Evolutionary conservation across 2,888 invertebrate species (phyloP), one percentile per base, ranked within the genome.

Genomic region (Lamproptera curius): DNA sequence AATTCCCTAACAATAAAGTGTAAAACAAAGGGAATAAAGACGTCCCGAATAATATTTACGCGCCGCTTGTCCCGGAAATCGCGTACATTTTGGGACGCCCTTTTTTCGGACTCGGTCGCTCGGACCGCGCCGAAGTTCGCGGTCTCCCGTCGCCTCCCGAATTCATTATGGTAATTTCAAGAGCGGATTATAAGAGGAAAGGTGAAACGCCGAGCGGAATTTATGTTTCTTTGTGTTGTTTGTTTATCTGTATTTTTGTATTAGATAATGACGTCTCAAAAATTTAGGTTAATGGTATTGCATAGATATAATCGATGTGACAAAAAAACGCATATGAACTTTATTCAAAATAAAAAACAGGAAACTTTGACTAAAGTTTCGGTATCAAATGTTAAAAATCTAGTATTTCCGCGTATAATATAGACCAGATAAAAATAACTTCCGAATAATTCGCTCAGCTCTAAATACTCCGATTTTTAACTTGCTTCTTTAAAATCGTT

Each of bases 21-120:
- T 76, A 69, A 81, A 85, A 84, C 83, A 84, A 86, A 79, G 69
- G 59, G 70, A 72, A 82, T 76, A 75, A 79, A 76, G 76, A 75
- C 50, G 65, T 13, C 71, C 74, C 70, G 77, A 77, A 83, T 85
- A 81, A 82, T 83, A 78, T 85, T 83, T 77, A 76, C 76, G 72
- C 68, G 61, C 51, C 66, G 67, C 69, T 62, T 71, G 66, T 61
- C 68, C 68, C 76, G 83, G 84, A 82, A 79, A 69, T 72, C 62
- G 74, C 73, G 66, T 9, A 70, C 67, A 76, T 80, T 78, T 65
- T 62, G 54, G 52, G 54, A 50, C 47, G 53, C 57, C 64, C 61
- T 56, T 62, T 76, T 13, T 59, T 68, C 70, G 74, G 66, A 67
- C 70, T 72, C 81, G n/a, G 11, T n/a, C 10, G 2, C 77, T 72